Evolutionary conservation across 2,113 vertebrate genomes (phyloP), one percentile per base, ranked within the genome.

Genomic region (Callipepla squamata): DNA sequence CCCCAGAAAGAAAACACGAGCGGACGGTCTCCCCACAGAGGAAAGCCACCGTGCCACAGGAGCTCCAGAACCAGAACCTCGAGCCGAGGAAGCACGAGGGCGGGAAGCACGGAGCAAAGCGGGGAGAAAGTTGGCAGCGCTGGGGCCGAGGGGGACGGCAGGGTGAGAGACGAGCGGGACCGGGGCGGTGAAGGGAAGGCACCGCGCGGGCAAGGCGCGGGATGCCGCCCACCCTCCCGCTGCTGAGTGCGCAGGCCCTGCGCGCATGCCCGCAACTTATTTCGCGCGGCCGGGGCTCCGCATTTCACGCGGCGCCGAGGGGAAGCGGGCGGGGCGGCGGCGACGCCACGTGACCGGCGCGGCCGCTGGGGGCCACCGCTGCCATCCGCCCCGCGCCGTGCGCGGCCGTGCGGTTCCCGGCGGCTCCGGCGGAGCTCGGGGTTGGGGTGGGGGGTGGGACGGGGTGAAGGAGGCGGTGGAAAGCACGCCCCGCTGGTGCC

Each of bases 221-320:
- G 25, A 36, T 36, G 36, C 82, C 92, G 89, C 81, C 51, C 51
- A 51, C 50, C 93, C 92, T 68, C 82, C 77, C 61, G 62, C 94
- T 81, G 74, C 45, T 58, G 21, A 90, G 28, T 75, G 94, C 94
- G 95, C 95, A 95, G 65, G 86, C 85, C n/a, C 96, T 72, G 82
- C 95, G 97, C 97, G 97, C 97, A 97, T 97, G 97, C 96, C 96
- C 92, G 94, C 89, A 79, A 93, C 96, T 97, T 91, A 81, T 83
- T 89, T 80, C 75, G 89, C 96, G 96, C 93, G 93, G 95, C 68
- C 89, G 44, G 89, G 79, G 91, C 59, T 75, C 91, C 57, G 75
- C 75, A 51, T 89, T 89, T 91, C 87, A 36, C 66, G 94, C 90
- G 67, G 72, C 95, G 50, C 50, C 50, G 50, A 51, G 50, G 81